These are phyloP conservation scores for Electrophaes corylata DNA, from an alignment of 2,888 invertebrate species.

Conservation along the genomic window DNA sequence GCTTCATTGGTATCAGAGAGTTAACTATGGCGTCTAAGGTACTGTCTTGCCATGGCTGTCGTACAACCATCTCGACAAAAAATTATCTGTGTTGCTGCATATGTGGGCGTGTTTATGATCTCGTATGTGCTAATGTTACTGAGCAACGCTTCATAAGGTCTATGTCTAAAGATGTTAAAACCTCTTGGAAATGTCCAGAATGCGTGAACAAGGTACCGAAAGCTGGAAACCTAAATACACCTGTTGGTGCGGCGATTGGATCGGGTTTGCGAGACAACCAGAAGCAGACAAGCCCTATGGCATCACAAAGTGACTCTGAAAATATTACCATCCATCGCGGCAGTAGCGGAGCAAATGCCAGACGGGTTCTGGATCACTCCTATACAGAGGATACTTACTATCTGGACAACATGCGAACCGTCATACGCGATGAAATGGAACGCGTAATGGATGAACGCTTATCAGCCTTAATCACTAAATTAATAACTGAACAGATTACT, in stretches of 20 bases:
- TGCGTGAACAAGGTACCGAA: too few relatives aligned
- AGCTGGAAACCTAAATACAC: too few relatives aligned
- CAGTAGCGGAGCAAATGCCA: not conserved
- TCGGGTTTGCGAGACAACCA: not conserved
- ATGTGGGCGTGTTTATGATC: too few relatives aligned
- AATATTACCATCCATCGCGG: conserved; percentile 1
- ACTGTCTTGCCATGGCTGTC: too few relatives aligned
- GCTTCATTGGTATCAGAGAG: too few relatives aligned
- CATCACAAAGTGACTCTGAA: not conserved
- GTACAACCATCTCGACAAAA: too few relatives aligned
- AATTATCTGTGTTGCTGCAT: too few relatives aligned
- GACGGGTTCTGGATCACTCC: conserved; percentile 3
- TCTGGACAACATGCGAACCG: conserved; percentile 8
- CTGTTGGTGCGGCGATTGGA: not conserved
- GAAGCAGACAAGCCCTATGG: not conserved
- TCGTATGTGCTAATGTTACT: too few relatives aligned
- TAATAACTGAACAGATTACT: conserved; percentile 12
- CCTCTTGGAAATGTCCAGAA: too few relatives aligned
- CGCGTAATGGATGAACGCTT: conserved; percentile 10
- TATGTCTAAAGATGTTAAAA: too few relatives aligned
- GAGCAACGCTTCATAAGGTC: too few relatives aligned
- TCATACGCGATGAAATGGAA: conserved; percentile 13
- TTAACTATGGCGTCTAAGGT: too few relatives aligned
- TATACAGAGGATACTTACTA: conserved; percentile 8
- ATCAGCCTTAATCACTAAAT: conserved; percentile 2